A percentile compares a stretch with the other conserved stretches of the same genome.
These are phyloP conservation scores for Sinhomidia bicolor DNA, from an alignment of 2,888 invertebrate genomes.

Conservation along the genomic window DNA sequence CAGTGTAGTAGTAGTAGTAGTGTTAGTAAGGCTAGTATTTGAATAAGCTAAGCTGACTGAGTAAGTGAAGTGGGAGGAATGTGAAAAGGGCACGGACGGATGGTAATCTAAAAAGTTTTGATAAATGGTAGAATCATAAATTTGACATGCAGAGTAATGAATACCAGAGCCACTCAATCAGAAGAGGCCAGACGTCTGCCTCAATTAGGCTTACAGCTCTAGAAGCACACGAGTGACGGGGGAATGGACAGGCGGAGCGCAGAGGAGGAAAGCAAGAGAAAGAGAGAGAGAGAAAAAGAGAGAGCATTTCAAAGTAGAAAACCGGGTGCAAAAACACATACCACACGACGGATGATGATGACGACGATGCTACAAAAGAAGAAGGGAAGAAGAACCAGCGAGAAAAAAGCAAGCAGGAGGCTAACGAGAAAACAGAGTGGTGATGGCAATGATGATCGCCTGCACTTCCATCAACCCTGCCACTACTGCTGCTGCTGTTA, in stretches of 20 bases:
- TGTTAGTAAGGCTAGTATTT: too few relatives aligned
- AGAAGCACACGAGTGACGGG: conserved; percentile 48
- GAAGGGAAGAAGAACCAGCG: conserved; percentile 11
- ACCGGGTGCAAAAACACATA: conserved; percentile 7
- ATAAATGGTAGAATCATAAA: conserved; percentile 70
- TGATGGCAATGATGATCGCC: conserved; percentile 14
- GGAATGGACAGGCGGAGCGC: conserved; percentile 34
- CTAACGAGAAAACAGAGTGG: conserved; percentile 32
- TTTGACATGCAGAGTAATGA: conserved; percentile 68
- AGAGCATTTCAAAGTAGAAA: conserved; percentile 17
- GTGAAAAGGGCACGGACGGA: conserved; percentile 56
- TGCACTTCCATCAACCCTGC: conserved; percentile 19
- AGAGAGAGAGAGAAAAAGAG: not conserved
- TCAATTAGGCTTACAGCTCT: conserved; percentile 65
- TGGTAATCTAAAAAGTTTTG: conserved; percentile 53
- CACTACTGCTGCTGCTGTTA: too few relatives aligned
- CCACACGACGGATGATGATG: not conserved
- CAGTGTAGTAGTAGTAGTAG: too few relatives aligned
- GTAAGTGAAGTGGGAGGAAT: conserved; percentile 45
- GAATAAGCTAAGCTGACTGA: not conserved
- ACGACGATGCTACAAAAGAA: not conserved
- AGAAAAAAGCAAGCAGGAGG: conserved; percentile 34
- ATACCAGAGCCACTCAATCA: conserved; percentile 69
- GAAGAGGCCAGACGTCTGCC: conserved; percentile 66
- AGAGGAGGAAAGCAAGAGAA: too few relatives aligned